These are phyloP conservation scores for Oeneis ivallda DNA, from an alignment of 2,888 invertebrate species.

Conservation along the genomic window DNA sequence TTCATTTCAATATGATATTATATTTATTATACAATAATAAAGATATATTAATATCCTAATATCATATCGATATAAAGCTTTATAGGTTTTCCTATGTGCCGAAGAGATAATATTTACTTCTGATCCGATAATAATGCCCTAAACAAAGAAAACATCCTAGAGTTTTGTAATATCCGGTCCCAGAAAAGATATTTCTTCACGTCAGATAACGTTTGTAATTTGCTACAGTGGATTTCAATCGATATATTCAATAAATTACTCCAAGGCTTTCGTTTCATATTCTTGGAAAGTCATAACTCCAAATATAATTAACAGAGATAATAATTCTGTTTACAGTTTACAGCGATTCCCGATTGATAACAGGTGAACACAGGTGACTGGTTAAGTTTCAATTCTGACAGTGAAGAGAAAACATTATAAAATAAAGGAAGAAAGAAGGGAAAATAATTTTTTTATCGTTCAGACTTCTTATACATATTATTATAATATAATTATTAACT, in stretches of 20 bases:
- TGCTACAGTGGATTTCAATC: neutral
- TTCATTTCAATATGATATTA: no score
- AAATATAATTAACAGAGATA: neutral
- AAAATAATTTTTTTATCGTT: no score
- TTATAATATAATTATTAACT: neutral
- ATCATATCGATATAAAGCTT: neutral
- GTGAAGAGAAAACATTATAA: no score
- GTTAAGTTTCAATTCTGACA: no score
- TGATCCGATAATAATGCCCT: slow-evolving; percentile 3
- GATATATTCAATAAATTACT: neutral
- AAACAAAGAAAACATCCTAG: slow-evolving; percentile 15
- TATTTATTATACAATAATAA: no score
- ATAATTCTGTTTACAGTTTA: neutral
- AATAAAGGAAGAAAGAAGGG: no score
- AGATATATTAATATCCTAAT: neutral
- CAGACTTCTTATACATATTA: no score
- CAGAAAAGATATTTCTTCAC: slow-evolving; percentile 1
- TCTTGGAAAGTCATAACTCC: neutral
- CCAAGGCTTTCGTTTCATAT: neutral
- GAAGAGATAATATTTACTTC: neutral
- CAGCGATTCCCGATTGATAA: no score
- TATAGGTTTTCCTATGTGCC: neutral
- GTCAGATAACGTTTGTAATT: neutral
- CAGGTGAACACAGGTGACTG: neutral
- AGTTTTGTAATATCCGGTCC: slow-evolving; percentile 8